These are phyloP conservation scores for Vulpes vulpes DNA, from an alignment of 2,113 vertebrate genomes.

Conservation along the genomic window DNA sequence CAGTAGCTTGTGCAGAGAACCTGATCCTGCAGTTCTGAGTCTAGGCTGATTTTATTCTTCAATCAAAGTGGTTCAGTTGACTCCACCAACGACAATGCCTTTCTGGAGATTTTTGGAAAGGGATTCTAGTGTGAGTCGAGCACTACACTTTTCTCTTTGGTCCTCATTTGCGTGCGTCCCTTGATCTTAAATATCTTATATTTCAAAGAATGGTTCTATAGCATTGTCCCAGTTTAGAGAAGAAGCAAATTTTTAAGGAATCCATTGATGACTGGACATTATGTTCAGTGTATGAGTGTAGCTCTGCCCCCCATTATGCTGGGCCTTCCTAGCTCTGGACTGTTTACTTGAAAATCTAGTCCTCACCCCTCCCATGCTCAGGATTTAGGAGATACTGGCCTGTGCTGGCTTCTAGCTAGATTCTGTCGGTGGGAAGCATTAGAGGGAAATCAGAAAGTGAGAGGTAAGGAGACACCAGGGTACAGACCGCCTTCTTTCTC, in stretches of 20 bases:
- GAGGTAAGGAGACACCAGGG: background rate
- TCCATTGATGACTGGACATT: background rate
- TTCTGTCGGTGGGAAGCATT: background rate
- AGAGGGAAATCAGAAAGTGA: background rate
- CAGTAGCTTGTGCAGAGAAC: background rate
- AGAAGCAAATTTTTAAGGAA: background rate
- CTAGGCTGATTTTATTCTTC: background rate
- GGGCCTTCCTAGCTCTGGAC: background rate
- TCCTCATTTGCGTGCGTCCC: background rate
- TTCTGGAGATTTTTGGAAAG: background rate
- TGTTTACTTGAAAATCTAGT: background rate
- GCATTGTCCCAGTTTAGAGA: background rate
- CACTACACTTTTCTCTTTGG: background rate
- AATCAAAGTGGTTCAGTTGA: background rate
- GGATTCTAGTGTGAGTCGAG: background rate
- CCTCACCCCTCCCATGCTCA: accelerated
- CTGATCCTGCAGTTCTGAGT: background rate
- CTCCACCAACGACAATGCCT: background rate
- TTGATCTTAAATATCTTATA: background rate
- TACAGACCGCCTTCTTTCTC: background rate
- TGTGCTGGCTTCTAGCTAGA: background rate
- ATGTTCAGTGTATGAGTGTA: background rate
- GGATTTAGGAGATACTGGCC: background rate
- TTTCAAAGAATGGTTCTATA: background rate
- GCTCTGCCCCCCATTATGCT: too few species aligned